Conservation (phyloP, 2,113 vertebrate species). For the Barnardius zonarius region DNA sequence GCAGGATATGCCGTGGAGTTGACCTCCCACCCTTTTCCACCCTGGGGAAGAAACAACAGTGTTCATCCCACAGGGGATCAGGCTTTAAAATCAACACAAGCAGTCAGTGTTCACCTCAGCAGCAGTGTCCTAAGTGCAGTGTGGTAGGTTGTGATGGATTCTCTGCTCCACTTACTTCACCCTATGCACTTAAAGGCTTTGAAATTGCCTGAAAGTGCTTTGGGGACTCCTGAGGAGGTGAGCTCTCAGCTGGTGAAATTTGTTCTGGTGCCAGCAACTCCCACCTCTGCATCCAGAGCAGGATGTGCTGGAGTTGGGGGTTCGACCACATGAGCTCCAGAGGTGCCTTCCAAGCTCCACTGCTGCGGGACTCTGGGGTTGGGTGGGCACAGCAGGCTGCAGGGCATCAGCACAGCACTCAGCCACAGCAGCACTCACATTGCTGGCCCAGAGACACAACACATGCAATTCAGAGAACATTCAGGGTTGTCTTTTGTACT, state of each 20-base stretch:
- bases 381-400: background rate
- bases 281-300: background rate
- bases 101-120: rapidly evolving
- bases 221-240: background rate
- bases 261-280: background rate
- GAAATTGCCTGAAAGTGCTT: background rate
- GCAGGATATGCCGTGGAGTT: rapidly evolving
- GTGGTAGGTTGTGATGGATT: background rate
- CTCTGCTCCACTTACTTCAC: background rate
- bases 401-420: background rate
- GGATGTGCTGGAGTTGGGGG: background rate
- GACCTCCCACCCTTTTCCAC: background rate
- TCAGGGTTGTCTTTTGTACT: background rate
- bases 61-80: rapidly evolving
- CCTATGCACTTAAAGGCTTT: background rate
- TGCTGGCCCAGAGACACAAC: too few species aligned
- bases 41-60: rapidly evolving
- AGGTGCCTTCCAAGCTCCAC: background rate
- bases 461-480: too few species aligned
- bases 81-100: background rate
- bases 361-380: rapidly evolving
- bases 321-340: background rate
- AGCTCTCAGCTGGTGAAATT: background rate
- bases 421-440: rapidly evolving
- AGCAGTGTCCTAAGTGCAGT: background rate